Conservation (phyloP, 2,797 vertebrate species). For the Falco cherrug region DNA sequence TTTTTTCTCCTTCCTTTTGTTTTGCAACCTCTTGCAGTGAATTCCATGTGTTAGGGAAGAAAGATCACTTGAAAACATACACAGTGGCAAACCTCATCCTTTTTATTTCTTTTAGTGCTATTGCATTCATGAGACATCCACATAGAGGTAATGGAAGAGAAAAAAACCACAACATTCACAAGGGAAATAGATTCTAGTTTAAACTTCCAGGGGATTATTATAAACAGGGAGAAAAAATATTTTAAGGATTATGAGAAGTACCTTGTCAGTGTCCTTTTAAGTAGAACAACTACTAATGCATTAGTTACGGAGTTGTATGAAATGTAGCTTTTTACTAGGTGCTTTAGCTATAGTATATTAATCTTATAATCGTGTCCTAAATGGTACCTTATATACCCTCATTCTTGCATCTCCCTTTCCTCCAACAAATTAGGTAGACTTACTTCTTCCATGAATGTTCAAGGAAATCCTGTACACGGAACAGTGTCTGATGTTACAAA, state of each 20-base stretch:
- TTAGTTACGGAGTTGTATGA: slow-evolving; percentile 38
- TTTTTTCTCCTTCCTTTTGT: slow-evolving; percentile 10
- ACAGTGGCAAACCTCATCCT: background rate
- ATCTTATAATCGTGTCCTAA: background rate
- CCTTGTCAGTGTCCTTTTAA: slow-evolving; percentile 46
- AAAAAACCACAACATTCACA: background rate
- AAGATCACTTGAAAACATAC: slow-evolving; percentile 37
- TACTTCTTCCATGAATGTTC: background rate
- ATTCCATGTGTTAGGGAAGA: background rate
- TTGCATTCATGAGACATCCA: slow-evolving; percentile 17
- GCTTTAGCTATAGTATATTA: slow-evolving; percentile 23
- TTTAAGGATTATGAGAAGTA: slow-evolving; percentile 44
- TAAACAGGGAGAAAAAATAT: slow-evolving; percentile 29
- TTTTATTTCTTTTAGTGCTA: slow-evolving; percentile 26
- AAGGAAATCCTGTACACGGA: background rate
- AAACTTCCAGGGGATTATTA: slow-evolving; percentile 45
- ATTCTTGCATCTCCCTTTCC: background rate
- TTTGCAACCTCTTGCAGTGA: slow-evolving; percentile 38
- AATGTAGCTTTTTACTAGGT: slow-evolving; percentile 20
- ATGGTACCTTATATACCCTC: background rate
- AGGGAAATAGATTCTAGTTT: slow-evolving; percentile 27
- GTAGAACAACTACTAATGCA: slow-evolving; percentile 35
- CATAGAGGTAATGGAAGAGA: slow-evolving; percentile 12
- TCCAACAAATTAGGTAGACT: background rate
- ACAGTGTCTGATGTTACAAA: background rate